A percentile compares a stretch with the other conserved stretches of the same genome.
These are phyloP conservation scores for Endotricha flammealis DNA, from an alignment of 2,888 invertebrate genomes.

Conservation along the genomic window DNA sequence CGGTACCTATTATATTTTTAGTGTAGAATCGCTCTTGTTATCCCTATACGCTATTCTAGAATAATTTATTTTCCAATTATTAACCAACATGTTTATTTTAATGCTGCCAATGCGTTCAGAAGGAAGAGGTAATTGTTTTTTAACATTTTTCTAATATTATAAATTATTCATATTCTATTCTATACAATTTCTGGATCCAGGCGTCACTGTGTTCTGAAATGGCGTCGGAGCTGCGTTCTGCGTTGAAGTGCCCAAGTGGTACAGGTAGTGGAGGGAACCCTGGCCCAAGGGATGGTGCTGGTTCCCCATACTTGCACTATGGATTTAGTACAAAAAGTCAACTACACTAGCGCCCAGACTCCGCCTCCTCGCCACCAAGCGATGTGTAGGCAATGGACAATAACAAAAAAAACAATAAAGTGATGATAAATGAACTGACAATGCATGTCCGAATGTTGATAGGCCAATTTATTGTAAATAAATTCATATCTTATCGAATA, in stretches of 20 bases:
- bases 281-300: slow-evolving; percentile 68
- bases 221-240: slow-evolving; percentile 84
- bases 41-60: no score
- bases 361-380: slow-evolving; percentile 66
- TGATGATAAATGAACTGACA: not conserved
- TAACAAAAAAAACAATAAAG: slow-evolving; percentile 1
- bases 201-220: slow-evolving; percentile 85
- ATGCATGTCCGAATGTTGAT: slow-evolving; percentile 1
- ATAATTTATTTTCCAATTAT: no score
- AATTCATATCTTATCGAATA: slow-evolving; percentile 31
- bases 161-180: not conserved
- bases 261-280: slow-evolving; percentile 53
- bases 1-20: no score
- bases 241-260: slow-evolving; percentile 81
- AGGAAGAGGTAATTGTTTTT: slow-evolving; percentile 11
- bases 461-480: slow-evolving; percentile 33
- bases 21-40: slow-evolving; percentile 1
- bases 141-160: not conserved
- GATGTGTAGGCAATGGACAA: slow-evolving; percentile 54
- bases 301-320: slow-evolving; percentile 81
- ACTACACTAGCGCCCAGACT: slow-evolving; percentile 67
- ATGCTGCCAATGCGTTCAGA: slow-evolving; percentile 4
- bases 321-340: slow-evolving; percentile 79
- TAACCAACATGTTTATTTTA: not conserved
- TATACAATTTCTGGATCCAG: slow-evolving; percentile 49